phyloP scores from a whole-genome alignment of 92 coral and sea anemone genomes.

The Zoanthus gigantus region DNA sequence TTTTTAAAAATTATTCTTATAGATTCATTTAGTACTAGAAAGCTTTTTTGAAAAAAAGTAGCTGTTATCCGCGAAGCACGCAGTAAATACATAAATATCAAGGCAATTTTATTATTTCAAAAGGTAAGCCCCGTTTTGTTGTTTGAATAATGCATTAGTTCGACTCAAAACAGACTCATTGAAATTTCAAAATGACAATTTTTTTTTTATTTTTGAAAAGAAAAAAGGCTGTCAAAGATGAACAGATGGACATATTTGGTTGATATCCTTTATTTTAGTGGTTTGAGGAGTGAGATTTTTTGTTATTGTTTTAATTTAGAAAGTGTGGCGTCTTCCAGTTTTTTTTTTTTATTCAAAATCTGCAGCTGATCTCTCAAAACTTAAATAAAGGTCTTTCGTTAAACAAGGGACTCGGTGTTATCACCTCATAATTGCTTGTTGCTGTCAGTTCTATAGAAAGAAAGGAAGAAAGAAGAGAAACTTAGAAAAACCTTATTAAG shows the following conservation, averaged over 20 bases:
- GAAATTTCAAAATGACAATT: background rate
- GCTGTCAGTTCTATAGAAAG: conserved; percentile 26
- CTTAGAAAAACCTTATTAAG: background rate
- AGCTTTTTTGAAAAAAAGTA: conserved; percentile 5
- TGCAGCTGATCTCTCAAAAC: conserved; percentile 43
- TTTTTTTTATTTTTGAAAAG: background rate
- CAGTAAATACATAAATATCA: conserved; percentile 19
- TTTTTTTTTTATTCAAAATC: conserved; percentile 10
- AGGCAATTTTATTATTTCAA: conserved; percentile 41
- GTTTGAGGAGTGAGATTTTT: background rate
- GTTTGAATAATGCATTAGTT: conserved; percentile 39
- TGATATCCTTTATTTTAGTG: background rate
- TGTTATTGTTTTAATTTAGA: background rate
- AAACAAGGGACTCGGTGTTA: conserved; percentile 30
- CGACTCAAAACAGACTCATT: conserved; percentile 24
- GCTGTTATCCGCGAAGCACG: background rate
- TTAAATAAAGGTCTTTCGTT: conserved; percentile 42
- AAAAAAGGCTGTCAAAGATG: conserved; percentile 3
- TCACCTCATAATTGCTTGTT: conserved; percentile 40
- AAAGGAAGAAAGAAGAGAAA: background rate
- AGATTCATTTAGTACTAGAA: background rate
- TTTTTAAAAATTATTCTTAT: background rate
- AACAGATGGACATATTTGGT: conserved; percentile 22
- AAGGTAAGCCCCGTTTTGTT: conserved; percentile 44
- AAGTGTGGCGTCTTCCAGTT: background rate